Percentiles rank a stretch among this genome's conserved stretches.
Conservation (phyloP, 2,888 invertebrate species). For the Lithophane semibrunnea region DNA sequence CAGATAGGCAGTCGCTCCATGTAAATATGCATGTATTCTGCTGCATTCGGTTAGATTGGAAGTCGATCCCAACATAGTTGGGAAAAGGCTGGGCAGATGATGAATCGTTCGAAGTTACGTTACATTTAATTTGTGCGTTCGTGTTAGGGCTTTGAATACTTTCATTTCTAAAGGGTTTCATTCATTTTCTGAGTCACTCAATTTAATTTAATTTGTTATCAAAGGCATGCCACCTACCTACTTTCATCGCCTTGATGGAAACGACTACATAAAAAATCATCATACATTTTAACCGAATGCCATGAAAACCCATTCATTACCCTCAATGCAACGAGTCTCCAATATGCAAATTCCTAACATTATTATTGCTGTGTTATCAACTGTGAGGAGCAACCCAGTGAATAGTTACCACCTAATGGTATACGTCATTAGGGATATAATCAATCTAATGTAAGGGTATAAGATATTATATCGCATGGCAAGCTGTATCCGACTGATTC, state of each 20-base stretch:
- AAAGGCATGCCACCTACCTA: background rate
- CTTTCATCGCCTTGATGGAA: background rate
- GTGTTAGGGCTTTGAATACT: too few relatives aligned
- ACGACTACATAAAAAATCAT: background rate
- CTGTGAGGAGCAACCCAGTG: conserved; percentile 31
- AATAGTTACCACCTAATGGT: conserved; percentile 64
- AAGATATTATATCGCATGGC: conserved; percentile 24
- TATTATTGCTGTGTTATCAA: conserved; percentile 48
- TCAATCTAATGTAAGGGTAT: conserved; percentile 59
- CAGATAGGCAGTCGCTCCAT: too few relatives aligned
- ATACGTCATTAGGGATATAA: conserved; percentile 62
- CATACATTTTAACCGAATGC: background rate
- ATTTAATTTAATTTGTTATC: background rate
- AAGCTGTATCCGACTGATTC: conserved; percentile 34
- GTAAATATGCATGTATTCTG: too few relatives aligned
- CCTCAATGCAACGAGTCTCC: conserved; percentile 17
- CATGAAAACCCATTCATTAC: conserved; percentile 35
- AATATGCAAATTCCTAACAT: conserved; percentile 42
- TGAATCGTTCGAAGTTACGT: background rate
- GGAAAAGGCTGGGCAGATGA: too few relatives aligned
- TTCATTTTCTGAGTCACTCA: background rate
- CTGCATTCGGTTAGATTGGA: too few relatives aligned
- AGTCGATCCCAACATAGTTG: too few relatives aligned
- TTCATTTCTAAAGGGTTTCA: background rate
- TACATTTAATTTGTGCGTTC: background rate